Evolutionary conservation across 2,888 invertebrate genomes (phyloP), one percentile per base, ranked within the genome.

Genomic region (Zygothrica quintamaculata): DNA sequence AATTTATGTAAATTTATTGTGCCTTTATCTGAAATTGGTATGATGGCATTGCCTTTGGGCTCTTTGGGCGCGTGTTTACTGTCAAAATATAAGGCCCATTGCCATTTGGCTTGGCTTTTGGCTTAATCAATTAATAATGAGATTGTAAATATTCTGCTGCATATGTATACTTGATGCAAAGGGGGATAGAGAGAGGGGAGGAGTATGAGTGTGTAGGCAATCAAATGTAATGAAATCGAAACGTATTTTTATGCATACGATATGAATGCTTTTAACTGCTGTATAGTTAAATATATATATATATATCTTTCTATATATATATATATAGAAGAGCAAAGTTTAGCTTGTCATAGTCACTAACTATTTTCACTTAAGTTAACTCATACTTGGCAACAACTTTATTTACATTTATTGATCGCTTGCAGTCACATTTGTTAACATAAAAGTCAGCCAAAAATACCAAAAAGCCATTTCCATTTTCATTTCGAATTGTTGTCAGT

Each of bases 1-100:
- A 87, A 87, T 87, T 87, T 87, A 87, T 88, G 88, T 71, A 86
- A 87, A 87, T 86, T 81, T 84, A 72, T 84, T 76, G 73, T 68
- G 67, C 72, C 69, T 71, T 84, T 77, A 72, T 81, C 64, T 73
- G 68, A 31, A 55, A 39, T 25, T 39, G 60, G 58, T 47, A 43
- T 31, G 16, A 3, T 5, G 18, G 22, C 33, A 43, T 15, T 12
- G 12, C 25, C 1, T 37, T 34, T 33, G 25, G 39, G 39, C 44
- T 50, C 25, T 39, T 53, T 15, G 47, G 65, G 55, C 82, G 87
- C 84, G 88, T 88, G 87, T 74, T 70, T 68, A 61, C 74, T 84
- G 87, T 84, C 87, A 78, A 59, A 85, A 78, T 73, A 76, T 73
- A 22, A 15, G 56, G 53, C 57, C 50, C 59, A 55, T 60, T 48